Evolutionary conservation across 2,888 invertebrate species (phyloP).

Genomic region (Melipona beecheii): DNA sequence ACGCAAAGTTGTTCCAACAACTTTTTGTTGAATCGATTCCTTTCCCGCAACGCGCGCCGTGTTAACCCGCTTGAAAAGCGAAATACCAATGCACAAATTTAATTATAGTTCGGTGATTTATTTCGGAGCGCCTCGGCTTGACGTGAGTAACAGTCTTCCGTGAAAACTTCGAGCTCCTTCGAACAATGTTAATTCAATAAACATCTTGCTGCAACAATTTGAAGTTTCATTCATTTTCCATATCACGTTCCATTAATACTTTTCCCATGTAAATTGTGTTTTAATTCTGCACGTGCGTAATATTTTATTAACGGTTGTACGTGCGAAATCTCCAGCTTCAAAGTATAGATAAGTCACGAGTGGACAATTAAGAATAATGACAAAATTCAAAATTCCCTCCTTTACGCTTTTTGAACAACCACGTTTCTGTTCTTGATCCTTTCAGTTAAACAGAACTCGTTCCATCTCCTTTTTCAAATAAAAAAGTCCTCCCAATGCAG

Average conservation of each 20-base stretch:
- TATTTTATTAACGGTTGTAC: slow-evolving; percentile 13
- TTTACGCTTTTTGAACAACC: background rate
- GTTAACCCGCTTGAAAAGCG: slow-evolving; percentile 32
- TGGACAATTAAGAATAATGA: slow-evolving; percentile 2
- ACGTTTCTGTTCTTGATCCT: background rate
- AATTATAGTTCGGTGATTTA: slow-evolving; percentile 36
- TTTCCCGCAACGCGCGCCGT: slow-evolving; percentile 20
- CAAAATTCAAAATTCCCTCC: background rate
- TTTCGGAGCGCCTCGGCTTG: slow-evolving; percentile 4
- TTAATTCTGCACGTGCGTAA: background rate
- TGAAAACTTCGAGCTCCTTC: background rate
- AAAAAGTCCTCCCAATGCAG: background rate
- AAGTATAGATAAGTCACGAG: slow-evolving; percentile 40
- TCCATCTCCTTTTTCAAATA: background rate
- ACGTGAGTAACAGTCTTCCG: slow-evolving; percentile 4
- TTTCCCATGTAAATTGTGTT: background rate
- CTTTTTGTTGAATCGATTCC: slow-evolving; percentile 37
- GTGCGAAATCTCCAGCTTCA: slow-evolving; percentile 28
- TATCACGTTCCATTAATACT: background rate
- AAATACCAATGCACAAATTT: slow-evolving; percentile 26
- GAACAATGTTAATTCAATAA: background rate
- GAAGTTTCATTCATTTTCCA: slow-evolving; percentile 13
- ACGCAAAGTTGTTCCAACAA: slow-evolving; percentile 31
- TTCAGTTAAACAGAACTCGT: background rate
- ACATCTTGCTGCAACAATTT: background rate